phyloP scores from a whole-genome alignment of 2,888 invertebrate genomes.

The Tachystola acroxantha region DNA sequence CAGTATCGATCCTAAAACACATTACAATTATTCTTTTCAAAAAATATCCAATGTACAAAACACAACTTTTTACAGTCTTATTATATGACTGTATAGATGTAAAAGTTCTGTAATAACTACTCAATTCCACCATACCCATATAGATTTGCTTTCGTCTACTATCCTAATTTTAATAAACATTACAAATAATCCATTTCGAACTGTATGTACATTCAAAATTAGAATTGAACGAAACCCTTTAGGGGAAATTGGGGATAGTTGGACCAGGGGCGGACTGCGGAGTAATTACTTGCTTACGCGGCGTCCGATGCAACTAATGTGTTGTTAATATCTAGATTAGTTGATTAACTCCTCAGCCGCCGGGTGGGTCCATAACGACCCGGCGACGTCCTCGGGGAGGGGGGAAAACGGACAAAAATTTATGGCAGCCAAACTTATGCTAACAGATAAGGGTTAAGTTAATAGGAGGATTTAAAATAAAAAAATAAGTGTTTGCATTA shows the following conservation, averaged over 20 bases:
- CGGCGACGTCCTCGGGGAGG: slow-evolving; percentile 31
- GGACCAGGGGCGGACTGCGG: slow-evolving; percentile 22
- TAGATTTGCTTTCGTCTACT: too few species aligned
- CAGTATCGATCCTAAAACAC: too few species aligned
- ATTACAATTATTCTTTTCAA: too few species aligned
- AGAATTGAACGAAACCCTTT: background rate
- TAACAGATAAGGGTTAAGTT: too few species aligned
- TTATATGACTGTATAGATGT: too few species aligned
- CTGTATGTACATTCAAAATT: slow-evolving; percentile 6
- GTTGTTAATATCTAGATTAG: slow-evolving; percentile 77
- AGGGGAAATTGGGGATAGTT: slow-evolving; percentile 11
- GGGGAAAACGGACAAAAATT: slow-evolving; percentile 43
- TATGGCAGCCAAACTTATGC: slow-evolving; percentile 15
- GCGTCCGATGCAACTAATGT: slow-evolving; percentile 73
- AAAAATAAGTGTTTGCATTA: too few species aligned
- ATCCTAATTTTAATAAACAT: slow-evolving; percentile 2
- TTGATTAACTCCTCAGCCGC: slow-evolving; percentile 74
- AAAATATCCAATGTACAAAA: too few species aligned
- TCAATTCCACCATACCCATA: too few species aligned
- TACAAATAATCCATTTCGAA: background rate
- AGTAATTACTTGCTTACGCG: slow-evolving; percentile 31
- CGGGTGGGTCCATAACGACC: slow-evolving; percentile 27
- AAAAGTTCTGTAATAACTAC: too few species aligned
- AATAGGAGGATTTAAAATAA: too few species aligned
- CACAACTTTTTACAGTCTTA: too few species aligned